Base-by-base conservation (phyloP, 2,888 invertebrate genomes). In the Taphrorychus bicolor region DNA sequence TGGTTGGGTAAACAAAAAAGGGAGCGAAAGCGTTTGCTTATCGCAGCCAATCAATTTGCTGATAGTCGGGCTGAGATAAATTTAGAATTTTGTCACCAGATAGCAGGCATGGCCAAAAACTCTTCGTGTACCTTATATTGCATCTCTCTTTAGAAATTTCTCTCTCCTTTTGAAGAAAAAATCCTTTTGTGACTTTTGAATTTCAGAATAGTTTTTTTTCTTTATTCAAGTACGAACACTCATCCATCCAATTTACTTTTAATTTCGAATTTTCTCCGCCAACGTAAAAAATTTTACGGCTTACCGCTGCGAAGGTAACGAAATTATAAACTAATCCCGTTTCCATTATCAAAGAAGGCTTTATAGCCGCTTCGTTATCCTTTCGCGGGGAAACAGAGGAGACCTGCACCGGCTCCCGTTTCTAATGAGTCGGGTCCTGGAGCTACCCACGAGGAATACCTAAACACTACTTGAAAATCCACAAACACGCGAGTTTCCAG, bases 391-490 rank as follows among this genome's bases (percentile, higher is more conserved):
- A 78, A 76, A 77, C 78, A 78, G 74, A 75, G 74, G 73, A 74
- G 76, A 65, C 72, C 72, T 73, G 60, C 74, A 45, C 45, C 45
- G 45, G n/a, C 49, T 74, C 72, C 72, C 71, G 73, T 72, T 52
- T 66, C 77, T 80, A 80, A 81, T 81, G 80, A 81, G 79, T 79
- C 78, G 77, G 75, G 76, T 74, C 49, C 48, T 22, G 3, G n/a
- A 18, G 76, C 78, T 76, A 81, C 78, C 77, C 73, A 69, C 71
- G 63, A 77, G 76, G 82, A 82, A 82, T 82, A 82, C 81, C 79
- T 79, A 81, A 81, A 81, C 79, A 81, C 81, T 81, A 81, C 81
- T 82, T 81, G 80, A 80, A 79, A 82, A 82, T 81, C 82, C 80
- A 79, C 80, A 80, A 80, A 82, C 80, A 80, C 78, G 75, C 78